phyloP scores from a whole-genome alignment of 2,113 vertebrate species.

The Ceuthmochares aereus region DNA sequence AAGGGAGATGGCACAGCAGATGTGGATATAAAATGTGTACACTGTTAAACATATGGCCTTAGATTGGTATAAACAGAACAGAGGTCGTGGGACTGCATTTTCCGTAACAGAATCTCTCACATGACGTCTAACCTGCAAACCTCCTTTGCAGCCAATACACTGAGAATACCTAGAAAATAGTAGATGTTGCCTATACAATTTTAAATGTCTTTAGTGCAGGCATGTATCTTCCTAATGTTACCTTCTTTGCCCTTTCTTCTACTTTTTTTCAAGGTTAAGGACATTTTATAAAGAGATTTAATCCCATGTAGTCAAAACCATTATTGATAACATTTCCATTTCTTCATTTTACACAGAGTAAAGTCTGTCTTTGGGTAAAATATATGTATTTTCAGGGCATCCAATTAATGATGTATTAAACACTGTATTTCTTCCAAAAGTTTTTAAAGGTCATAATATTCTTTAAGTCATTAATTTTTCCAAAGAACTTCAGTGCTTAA shows the following conservation, averaged over 20 bases:
- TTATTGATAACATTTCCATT: conserved; percentile 6
- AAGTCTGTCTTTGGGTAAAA: neutral
- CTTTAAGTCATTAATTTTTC: conserved; percentile 29
- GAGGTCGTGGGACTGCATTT: neutral
- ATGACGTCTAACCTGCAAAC: neutral
- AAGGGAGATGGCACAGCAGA: conserved; percentile 24
- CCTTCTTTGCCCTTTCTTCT: neutral
- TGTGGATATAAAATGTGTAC: conserved; percentile 33
- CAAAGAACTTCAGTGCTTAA: conserved; percentile 9
- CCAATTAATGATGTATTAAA: neutral
- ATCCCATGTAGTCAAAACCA: neutral
- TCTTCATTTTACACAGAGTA: neutral
- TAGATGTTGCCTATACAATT: neutral
- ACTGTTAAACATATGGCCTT: conserved; percentile 35
- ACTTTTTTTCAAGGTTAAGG: neutral
- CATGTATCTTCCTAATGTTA: neutral
- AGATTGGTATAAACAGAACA: neutral
- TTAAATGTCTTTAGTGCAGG: neutral
- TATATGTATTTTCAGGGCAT: neutral
- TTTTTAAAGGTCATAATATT: neutral
- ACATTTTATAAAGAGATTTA: neutral
- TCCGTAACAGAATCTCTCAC: neutral
- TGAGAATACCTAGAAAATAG: neutral
- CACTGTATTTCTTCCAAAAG: neutral
- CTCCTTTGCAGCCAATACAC: neutral